These are phyloP conservation scores for Crotalus horridus DNA, from an alignment of 2,113 vertebrate species.

Conservation along the genomic window DNA sequence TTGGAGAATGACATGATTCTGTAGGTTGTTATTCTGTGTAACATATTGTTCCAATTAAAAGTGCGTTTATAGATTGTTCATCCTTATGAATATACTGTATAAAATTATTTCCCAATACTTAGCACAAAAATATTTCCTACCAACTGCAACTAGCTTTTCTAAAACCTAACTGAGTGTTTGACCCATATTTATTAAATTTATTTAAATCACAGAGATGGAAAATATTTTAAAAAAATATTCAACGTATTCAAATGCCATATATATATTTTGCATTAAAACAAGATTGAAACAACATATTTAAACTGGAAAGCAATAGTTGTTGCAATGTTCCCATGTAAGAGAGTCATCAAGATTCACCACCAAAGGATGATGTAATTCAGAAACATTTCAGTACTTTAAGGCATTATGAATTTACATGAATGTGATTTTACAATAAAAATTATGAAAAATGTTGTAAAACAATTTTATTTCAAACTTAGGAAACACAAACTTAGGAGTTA, in stretches of 20 bases:
- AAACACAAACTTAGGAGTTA: background rate
- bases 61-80: background rate
- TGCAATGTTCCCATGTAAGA: background rate
- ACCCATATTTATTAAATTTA: background rate
- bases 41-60: background rate
- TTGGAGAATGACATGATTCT: background rate
- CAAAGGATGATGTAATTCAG: background rate
- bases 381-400: background rate
- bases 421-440: background rate
- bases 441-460: background rate
- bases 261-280: background rate
- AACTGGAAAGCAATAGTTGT: background rate
- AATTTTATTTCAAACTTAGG: background rate
- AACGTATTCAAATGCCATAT: background rate
- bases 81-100: background rate
- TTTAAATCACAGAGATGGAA: background rate
- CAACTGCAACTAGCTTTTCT: background rate
- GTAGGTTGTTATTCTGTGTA: background rate
- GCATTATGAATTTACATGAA: background rate
- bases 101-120: background rate
- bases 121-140: background rate
- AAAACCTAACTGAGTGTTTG: background rate
- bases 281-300: background rate
- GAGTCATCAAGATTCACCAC: background rate
- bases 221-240: background rate